Evolutionary conservation across 2,888 invertebrate species (phyloP), one percentile per base, ranked within the genome.

Genomic region (Nasonovia ribisnigri): DNA sequence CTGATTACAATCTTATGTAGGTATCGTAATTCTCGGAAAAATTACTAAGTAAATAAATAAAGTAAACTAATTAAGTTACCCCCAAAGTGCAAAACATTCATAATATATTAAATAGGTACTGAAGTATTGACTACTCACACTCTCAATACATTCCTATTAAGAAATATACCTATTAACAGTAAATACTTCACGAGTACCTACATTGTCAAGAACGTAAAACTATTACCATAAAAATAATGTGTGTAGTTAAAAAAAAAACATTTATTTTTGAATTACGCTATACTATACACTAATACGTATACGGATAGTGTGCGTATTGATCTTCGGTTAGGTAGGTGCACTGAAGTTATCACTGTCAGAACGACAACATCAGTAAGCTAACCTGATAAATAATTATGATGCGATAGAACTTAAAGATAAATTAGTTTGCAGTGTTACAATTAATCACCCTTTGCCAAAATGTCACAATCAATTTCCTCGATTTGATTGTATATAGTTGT

Each of bases 391-490:
- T 67, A n/a, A 67, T 67, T 67, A 67, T 36, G 16, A 67, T 36
- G n/a, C 36, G n/a, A 67, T 67, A 67, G 36, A 67, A 67, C n/a
- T n/a, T n/a, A 36, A 67, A 36, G 67, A 67, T 36, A n/a, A 67
- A n/a, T n/a, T 67, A 36, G 67, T 67, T 67, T 67, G n/a, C n/a
- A 67, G n/a, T 67, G 16, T 67, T 16, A 36, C n/a, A 67, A 67
- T 67, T 67, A 36, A n/a, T 67, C 16, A 67, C n/a, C n/a, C 16
- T 36, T 20, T 67, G n/a, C 16, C 46, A 46, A 42, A n/a, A 90
- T n/a, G 24, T n/a, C 89, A 46, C 89, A n/a, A 89, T 60, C 60
- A 67, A 90, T 90, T 89, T 90, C 16, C 57, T 88, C 26, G 42
- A 29, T 57, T 57, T 24, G 26, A 43, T 57, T 57, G 4, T 26